Evolutionary conservation across 2,797 vertebrate species (phyloP).

Genomic region (Rhabdomys pumilio): DNA sequence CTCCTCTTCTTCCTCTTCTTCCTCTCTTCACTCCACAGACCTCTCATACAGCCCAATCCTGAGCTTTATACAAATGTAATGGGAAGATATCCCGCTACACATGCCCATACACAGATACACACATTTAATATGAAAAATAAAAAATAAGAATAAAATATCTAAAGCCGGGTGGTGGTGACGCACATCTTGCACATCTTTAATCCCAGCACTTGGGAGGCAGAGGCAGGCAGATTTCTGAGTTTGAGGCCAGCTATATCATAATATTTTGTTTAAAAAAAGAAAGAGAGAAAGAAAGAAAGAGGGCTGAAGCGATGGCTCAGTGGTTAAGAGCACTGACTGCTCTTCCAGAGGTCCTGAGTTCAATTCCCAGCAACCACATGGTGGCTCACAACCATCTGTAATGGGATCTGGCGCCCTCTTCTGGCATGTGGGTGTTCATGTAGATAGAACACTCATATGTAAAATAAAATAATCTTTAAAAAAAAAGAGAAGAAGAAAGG

Average conservation of each 20-base stretch:
- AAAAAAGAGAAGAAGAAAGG: background rate
- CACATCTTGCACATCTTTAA: background rate
- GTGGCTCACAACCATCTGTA: too few relatives aligned
- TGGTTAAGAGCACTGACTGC: background rate
- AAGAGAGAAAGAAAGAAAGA: too few relatives aligned
- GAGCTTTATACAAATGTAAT: too few relatives aligned
- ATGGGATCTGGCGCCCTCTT: too few relatives aligned
- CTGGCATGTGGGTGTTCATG: too few relatives aligned
- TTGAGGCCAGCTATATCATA: background rate
- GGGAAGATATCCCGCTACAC: too few relatives aligned
- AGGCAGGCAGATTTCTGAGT: too few relatives aligned
- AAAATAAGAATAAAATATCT: background rate
- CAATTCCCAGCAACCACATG: background rate
- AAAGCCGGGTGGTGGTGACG: background rate
- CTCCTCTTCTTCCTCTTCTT: too few relatives aligned
- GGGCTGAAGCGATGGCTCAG: too few relatives aligned
- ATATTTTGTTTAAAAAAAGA: background rate
- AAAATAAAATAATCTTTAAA: background rate
- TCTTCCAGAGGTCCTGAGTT: background rate
- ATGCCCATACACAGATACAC: background rate
- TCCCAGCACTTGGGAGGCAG: background rate
- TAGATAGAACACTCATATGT: too few relatives aligned
- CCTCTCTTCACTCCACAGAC: too few relatives aligned
- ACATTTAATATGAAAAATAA: background rate
- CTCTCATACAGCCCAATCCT: too few relatives aligned